Evolutionary conservation across 2,888 invertebrate genomes (phyloP).

Genomic region (Nomada goodeniana): DNA sequence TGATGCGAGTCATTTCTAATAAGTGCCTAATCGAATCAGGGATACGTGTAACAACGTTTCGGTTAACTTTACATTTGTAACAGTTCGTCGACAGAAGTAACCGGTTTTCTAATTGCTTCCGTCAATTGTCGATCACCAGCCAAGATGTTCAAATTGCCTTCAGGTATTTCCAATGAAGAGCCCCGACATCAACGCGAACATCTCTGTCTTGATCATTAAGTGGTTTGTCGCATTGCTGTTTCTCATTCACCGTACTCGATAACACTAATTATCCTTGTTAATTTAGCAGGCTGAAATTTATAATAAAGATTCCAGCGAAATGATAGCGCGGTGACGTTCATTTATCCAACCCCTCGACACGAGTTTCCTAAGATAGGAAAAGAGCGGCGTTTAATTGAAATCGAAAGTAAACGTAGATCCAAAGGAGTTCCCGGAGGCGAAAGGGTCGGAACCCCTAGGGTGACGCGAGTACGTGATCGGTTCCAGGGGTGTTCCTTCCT

Average conservation of each 20-base stretch:
- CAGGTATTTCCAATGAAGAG: background rate
- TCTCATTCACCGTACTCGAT: constrained; percentile 52
- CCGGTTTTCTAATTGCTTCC: constrained; percentile 26
- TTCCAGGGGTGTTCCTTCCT: constrained; percentile 52
- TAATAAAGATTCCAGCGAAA: constrained; percentile 64
- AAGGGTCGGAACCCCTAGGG: constrained; percentile 11
- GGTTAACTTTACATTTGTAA: constrained; percentile 1
- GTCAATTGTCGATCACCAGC: background rate
- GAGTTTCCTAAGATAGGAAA: background rate
- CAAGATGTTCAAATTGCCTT: constrained; percentile 9
- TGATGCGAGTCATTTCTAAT: constrained; percentile 42
- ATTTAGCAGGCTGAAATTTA: constrained; percentile 54
- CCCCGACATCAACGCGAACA: constrained; percentile 22
- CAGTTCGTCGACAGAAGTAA: too few relatives aligned
- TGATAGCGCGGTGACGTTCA: background rate
- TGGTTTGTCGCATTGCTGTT: constrained; percentile 47
- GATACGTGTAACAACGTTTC: background rate
- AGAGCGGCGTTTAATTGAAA: constrained; percentile 65
- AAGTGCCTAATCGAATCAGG: constrained; percentile 54
- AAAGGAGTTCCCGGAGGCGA: constrained; percentile 30
- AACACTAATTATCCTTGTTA: constrained; percentile 61
- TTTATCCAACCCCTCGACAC: background rate
- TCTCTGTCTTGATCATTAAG: constrained; percentile 42
- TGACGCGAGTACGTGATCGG: constrained; percentile 57
- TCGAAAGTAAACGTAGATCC: constrained; percentile 58